Evolutionary conservation across 1,140 invertebrate genomes (phyloP).

Genomic region (Bilobella aurantiaca): DNA sequence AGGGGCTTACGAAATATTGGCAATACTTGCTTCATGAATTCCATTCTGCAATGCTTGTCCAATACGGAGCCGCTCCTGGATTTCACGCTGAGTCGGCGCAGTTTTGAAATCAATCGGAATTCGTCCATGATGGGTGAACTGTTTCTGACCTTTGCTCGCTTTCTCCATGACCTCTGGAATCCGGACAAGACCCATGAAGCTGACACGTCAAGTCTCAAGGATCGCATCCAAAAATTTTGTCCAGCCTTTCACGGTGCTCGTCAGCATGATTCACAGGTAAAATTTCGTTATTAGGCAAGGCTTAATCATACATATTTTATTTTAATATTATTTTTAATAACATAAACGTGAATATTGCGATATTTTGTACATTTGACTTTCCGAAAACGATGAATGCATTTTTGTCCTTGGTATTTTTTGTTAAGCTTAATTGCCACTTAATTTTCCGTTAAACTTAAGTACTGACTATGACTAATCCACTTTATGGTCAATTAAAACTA

Average conservation of each 20-base stretch:
- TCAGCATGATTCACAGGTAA: slow-evolving; percentile 59
- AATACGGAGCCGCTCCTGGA: slow-evolving; percentile 71
- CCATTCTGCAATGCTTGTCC: slow-evolving; percentile 84
- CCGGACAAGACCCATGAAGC: slow-evolving; percentile 48
- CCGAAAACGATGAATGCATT: no score
- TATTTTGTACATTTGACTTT: no score
- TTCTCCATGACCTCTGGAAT: slow-evolving; percentile 80
- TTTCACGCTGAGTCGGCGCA: slow-evolving; percentile 57
- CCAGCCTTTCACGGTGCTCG: slow-evolving; percentile 59
- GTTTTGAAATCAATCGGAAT: slow-evolving; percentile 61
- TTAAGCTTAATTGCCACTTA: neutral
- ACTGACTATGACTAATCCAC: no score
- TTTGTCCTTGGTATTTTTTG: no score
- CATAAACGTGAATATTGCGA: no score
- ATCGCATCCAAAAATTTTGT: slow-evolving; percentile 77
- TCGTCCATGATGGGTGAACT: slow-evolving; percentile 71
- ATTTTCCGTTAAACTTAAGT: neutral
- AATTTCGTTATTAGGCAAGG: slow-evolving; percentile 71
- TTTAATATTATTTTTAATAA: neutral
- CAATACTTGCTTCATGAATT: slow-evolving; percentile 96
- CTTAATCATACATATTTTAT: neutral
- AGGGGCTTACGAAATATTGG: slow-evolving; percentile 84
- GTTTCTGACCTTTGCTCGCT: slow-evolving; percentile 64
- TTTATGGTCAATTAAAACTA: no score
- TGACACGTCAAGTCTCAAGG: slow-evolving; percentile 65